Percentiles rank a stretch among this genome's conserved stretches.
Conservation (phyloP, 2,113 vertebrate genomes). For the Pipa parva region DNA sequence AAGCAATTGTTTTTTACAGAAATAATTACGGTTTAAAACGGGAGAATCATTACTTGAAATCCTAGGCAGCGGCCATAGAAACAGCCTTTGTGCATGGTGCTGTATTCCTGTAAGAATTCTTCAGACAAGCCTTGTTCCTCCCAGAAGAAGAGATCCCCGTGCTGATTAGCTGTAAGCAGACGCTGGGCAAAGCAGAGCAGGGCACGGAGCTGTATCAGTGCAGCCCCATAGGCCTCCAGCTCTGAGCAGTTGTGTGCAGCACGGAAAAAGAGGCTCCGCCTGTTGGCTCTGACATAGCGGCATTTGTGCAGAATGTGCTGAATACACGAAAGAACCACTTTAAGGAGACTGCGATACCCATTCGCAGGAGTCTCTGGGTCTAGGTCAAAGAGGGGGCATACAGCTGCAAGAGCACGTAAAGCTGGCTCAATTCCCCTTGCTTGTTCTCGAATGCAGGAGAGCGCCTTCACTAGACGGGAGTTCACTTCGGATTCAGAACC, state of each 20-base stretch:
- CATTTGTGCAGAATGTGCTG: slow-evolving; percentile 85
- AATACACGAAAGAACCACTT: slow-evolving; percentile 80
- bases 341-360: slow-evolving; percentile 84
- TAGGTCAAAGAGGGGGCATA: slow-evolving; percentile 84
- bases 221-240: slow-evolving; percentile 81
- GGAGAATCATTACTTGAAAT: slow-evolving; percentile 78
- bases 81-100: slow-evolving; percentile 85
- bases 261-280: slow-evolving; percentile 85
- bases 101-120: slow-evolving; percentile 76
- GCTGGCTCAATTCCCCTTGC: slow-evolving; percentile 70
- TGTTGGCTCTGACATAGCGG: slow-evolving; percentile 77
- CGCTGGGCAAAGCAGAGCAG: slow-evolving; percentile 80
- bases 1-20: no score
- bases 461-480: slow-evolving; percentile 61
- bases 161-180: slow-evolving; percentile 73
- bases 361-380: slow-evolving; percentile 82
- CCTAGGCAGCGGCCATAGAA: slow-evolving; percentile 89
- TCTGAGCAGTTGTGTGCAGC: slow-evolving; percentile 76
- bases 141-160: slow-evolving; percentile 75
- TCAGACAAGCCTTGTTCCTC: slow-evolving; percentile 72
- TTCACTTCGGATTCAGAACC: slow-evolving; percentile 61
- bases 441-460: slow-evolving; percentile 72
- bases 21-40: not conserved
- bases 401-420: slow-evolving; percentile 62
- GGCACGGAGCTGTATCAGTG: slow-evolving; percentile 81